phyloP scores from a whole-genome alignment of 2,113 vertebrate genomes.

The Pomatostomus ruficeps region DNA sequence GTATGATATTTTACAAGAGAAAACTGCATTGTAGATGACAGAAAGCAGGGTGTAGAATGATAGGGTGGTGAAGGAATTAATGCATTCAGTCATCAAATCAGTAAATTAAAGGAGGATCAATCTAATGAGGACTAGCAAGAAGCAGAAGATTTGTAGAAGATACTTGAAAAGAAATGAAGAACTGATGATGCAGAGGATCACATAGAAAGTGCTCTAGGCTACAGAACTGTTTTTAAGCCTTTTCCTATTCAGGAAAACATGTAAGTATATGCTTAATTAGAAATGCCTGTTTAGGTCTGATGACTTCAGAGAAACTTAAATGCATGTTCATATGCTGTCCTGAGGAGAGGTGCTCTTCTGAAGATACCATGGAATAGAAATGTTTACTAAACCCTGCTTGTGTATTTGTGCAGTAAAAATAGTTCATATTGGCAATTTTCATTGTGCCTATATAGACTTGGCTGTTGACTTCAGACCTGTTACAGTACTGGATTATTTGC shows the following conservation, averaged over 20 bases:
- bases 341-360: background rate
- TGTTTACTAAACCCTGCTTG: background rate
- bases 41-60: background rate
- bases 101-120: background rate
- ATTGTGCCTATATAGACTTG: background rate
- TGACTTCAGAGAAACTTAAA: background rate
- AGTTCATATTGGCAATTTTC: constrained; percentile 24
- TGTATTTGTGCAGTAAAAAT: constrained; percentile 17
- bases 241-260: background rate
- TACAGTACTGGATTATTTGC: background rate
- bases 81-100: background rate
- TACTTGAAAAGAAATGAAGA: background rate
- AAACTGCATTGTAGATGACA: background rate
- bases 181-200: background rate
- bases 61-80: background rate
- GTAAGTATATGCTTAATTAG: background rate
- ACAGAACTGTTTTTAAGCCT: background rate
- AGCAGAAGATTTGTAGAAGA: background rate
- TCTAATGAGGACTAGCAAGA: background rate
- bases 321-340: background rate
- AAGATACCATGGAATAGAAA: background rate
- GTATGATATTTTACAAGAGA: background rate
- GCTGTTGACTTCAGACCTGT: background rate
- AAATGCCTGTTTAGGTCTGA: background rate
- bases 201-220: background rate